phyloP scores from a whole-genome alignment of 2,888 invertebrate species.

The Drosophila austrosaltans region DNA sequence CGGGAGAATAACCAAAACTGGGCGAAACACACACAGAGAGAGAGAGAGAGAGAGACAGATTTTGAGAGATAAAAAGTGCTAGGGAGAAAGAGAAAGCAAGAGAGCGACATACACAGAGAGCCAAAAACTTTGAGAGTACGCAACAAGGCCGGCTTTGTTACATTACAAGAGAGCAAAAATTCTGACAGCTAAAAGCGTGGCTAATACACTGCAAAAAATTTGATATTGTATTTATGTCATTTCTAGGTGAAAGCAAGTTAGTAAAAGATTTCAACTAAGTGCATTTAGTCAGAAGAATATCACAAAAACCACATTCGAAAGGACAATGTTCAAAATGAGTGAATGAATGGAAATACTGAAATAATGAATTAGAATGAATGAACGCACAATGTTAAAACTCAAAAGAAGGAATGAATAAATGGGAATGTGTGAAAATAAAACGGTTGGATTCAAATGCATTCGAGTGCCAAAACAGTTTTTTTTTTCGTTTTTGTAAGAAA shows the following conservation, averaged over 20 bases:
- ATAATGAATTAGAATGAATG: too few species aligned
- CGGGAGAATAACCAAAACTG: conserved; percentile 15
- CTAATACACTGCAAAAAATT: conserved; percentile 1
- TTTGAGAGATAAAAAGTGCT: too few species aligned
- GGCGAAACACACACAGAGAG: conserved; percentile 27
- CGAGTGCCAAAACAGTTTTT: too few species aligned
- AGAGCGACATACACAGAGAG: conserved; percentile 31
- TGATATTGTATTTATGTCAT: background rate
- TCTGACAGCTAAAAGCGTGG: conserved; percentile 5
- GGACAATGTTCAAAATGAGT: too few species aligned
- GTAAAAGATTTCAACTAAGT: background rate
- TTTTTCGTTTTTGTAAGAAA: too few species aligned
- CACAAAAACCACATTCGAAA: too few species aligned
- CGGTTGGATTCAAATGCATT: too few species aligned
- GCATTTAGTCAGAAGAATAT: too few species aligned
- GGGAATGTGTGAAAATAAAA: too few species aligned
- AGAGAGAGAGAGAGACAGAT: conserved; percentile 24
- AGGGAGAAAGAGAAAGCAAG: background rate
- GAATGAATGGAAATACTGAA: too few species aligned
- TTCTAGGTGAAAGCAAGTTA: background rate
- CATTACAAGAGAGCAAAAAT: background rate
- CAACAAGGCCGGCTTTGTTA: background rate
- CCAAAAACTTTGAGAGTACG: conserved; percentile 9
- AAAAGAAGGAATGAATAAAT: too few species aligned
- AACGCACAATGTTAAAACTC: too few species aligned